phyloP scores from a whole-genome alignment of 1,140 invertebrate species.

The Helicoverpa armigera region DNA sequence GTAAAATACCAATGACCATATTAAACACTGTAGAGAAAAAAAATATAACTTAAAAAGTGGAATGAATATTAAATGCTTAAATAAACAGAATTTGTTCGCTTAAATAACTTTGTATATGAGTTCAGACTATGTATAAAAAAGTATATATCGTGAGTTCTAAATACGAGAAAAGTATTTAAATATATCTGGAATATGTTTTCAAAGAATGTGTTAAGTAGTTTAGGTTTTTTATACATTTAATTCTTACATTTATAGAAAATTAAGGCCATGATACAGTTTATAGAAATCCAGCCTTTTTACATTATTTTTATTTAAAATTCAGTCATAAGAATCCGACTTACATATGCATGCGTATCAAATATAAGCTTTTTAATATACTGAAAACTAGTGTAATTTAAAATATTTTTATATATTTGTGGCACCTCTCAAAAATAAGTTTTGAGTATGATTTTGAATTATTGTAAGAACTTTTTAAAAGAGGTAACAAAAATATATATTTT shows the following conservation, averaged over 20 bases:
- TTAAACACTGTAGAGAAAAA: background rate
- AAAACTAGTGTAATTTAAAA: background rate
- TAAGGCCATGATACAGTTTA: conserved; percentile 6
- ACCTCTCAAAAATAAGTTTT: background rate
- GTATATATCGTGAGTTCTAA: background rate
- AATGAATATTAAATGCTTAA: conserved; percentile 7
- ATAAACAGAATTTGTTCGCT: conserved; percentile 4
- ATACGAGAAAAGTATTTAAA: background rate
- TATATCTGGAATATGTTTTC: background rate
- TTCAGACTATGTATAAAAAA: background rate
- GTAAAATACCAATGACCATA: background rate
- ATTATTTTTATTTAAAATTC: background rate
- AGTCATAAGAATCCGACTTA: background rate
- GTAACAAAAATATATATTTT: background rate
- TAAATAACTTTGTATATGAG: too few relatives aligned
- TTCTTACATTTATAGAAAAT: background rate
- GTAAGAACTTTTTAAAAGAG: background rate
- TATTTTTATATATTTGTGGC: background rate
- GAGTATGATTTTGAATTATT: conserved; percentile 4
- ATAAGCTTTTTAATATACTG: background rate
- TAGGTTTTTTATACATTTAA: background rate
- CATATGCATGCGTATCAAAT: background rate
- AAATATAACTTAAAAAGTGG: background rate
- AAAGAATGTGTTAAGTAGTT: background rate
- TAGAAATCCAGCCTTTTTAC: background rate